Evolutionary conservation across 2,113 vertebrate species (phyloP).

Genomic region (Chlorocebus sabaeus): DNA sequence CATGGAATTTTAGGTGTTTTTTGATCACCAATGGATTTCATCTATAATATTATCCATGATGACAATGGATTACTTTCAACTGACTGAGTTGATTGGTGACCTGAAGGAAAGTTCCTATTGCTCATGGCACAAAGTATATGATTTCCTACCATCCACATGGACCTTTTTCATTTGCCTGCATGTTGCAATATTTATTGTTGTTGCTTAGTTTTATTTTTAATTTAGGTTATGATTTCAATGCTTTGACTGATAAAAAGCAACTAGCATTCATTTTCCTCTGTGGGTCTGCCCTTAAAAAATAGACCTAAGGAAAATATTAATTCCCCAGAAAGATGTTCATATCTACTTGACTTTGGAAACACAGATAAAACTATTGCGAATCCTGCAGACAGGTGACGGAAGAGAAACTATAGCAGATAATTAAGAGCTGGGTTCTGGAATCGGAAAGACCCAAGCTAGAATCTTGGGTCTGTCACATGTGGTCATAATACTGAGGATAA

Average conservation of each 20-base stretch:
- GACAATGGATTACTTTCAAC: constrained; percentile 41
- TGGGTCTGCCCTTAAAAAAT: background rate
- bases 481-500: background rate
- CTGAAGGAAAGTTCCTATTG: constrained; percentile 50
- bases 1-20: constrained; percentile 50
- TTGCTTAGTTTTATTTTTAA: constrained; percentile 20
- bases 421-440: background rate
- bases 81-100: constrained; percentile 27
- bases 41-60: constrained; percentile 43
- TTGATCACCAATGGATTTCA: constrained; percentile 46
- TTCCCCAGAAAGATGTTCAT: background rate
- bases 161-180: background rate
- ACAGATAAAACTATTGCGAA: background rate
- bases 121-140: background rate
- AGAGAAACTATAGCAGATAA: background rate
- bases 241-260: constrained; percentile 40
- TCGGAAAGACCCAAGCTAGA: background rate
- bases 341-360: constrained; percentile 15
- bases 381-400: background rate
- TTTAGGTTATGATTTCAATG: constrained; percentile 32
- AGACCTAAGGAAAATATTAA: constrained; percentile 10
- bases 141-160: background rate
- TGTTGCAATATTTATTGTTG: constrained; percentile 21
- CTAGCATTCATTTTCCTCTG: constrained; percentile 11
- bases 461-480: background rate